Evolutionary conservation across 2,888 invertebrate species (phyloP), one percentile per base, ranked within the genome.

Genomic region (Caenorhabditis uteleia): DNA sequence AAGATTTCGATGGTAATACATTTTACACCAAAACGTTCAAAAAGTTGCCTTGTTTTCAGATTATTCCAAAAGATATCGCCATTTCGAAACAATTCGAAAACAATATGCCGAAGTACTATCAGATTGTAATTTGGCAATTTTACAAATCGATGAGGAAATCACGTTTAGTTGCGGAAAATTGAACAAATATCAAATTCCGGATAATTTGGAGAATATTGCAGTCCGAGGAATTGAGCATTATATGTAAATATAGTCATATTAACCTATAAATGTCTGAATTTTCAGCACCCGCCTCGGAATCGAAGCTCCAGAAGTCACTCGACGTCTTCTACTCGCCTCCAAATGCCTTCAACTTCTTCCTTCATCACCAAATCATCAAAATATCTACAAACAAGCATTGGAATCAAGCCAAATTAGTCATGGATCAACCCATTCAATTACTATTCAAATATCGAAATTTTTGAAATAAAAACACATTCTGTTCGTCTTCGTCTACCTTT

Each of bases 261-360:
- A 40, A 6, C 6, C 16, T 16, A 6, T 14, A 12, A 23, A 26
- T 2, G n/a, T 34, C 21, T 4, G 18, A 18, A 14, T 23, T 45
- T 55, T 16, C 38, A 60, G 60, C 2, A 1, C 14, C 4, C 44
- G 61, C 4, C 50, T 61, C 6, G 33, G 36, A 12, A 43, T 61
- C 16, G 61, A 55, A 1, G 20, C 54, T 23, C 61, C 61, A 16
- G 61, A 61, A 55, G 55, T 55, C 6, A 55, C 61, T 4, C 61
- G 61, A 36, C 55, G 54, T 29, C 45, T 61, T 3, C 55, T 49
- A 23, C 46, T 61, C n/a, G 61, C 50, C 2, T 44, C 49, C 12
- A 55, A 46, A 29, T 48, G 48, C 3, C 18, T 33, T 2, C 2
- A 2, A 16, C 3, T 21, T 25, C 10, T 2, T 5, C 1, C 25